Conservation (phyloP, 2,797 vertebrate species). For the Tympanoctomys barrerae region DNA sequence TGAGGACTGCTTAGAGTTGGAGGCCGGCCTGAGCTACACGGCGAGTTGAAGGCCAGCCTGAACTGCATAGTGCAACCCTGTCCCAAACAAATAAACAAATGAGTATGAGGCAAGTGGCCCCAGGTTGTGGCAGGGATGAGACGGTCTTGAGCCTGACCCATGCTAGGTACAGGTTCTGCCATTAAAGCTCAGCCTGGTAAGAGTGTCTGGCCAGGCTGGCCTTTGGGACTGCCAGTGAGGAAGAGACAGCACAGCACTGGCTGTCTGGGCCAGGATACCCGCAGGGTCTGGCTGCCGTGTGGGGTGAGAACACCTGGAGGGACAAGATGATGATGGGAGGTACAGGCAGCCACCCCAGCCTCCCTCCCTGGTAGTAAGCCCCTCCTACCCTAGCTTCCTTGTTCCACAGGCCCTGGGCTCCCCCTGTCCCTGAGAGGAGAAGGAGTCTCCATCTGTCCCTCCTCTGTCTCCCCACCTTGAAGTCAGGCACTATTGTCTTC, state of each 20-base stretch:
- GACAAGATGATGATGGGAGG: neutral
- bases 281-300: neutral
- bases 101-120: neutral
- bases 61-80: neutral
- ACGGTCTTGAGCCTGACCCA: accelerated
- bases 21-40: neutral
- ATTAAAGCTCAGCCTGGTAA: neutral
- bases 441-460: neutral
- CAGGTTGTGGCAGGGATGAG: too few species aligned
- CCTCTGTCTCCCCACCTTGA: neutral
- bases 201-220: neutral
- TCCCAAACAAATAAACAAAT: neutral
- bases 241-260: neutral
- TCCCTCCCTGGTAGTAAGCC: neutral
- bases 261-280: neutral
- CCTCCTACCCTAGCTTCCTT: neutral
- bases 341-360: neutral
- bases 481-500: neutral
- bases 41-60: neutral
- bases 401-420: neutral
- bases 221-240: neutral
- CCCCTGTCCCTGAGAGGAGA: neutral
- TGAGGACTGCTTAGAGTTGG: neutral
- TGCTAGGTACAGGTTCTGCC: neutral
- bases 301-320: neutral